These are phyloP conservation scores for Oreochromis tanganicae DNA, from an alignment of 2,113 vertebrate genomes.

Conservation along the genomic window DNA sequence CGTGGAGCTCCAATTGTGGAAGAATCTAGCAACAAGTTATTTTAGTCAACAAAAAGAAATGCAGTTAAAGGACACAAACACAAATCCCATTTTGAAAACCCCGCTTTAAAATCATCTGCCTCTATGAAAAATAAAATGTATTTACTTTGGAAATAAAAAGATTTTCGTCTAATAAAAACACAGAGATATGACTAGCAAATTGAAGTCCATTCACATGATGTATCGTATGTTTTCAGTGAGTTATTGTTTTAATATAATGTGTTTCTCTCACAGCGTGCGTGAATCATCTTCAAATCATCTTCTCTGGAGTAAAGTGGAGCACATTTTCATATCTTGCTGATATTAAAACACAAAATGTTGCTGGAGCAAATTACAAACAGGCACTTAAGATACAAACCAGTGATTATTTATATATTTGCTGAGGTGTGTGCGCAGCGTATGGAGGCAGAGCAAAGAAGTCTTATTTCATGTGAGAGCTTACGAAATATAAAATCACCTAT, in stretches of 20 bases:
- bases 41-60: slow-evolving; percentile 37
- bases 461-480: background rate
- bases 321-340: background rate
- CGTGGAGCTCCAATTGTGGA: background rate
- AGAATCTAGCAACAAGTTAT: slow-evolving; percentile 1
- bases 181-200: background rate
- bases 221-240: background rate
- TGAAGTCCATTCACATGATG: background rate
- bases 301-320: background rate
- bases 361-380: background rate
- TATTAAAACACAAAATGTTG: background rate
- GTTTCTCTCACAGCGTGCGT: background rate
- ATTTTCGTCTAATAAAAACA: background rate
- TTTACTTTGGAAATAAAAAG: background rate
- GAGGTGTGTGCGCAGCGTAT: background rate
- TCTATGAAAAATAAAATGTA: background rate
- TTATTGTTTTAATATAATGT: background rate
- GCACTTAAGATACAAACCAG: background rate
- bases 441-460: fast-evolving
- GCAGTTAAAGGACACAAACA: slow-evolving; percentile 11
- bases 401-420: background rate
- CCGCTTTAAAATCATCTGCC: background rate
- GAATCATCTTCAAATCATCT: background rate
- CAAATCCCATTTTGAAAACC: background rate
- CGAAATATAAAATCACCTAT: fast-evolving